phyloP scores from a whole-genome alignment of 1,140 invertebrate species.

The Lineus longissimus region DNA sequence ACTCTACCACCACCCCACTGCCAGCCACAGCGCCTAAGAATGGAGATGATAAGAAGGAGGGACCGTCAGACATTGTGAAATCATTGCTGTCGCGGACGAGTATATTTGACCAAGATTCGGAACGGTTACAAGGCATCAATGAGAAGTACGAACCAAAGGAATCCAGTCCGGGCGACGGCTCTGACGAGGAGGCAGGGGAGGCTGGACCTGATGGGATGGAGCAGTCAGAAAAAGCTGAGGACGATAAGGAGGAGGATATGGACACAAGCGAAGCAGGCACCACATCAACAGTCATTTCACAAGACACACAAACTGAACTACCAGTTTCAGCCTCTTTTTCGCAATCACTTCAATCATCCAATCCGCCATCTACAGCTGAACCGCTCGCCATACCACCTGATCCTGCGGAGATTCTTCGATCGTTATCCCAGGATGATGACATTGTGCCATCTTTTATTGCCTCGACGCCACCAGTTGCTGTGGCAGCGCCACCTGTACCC shows the following conservation, averaged over 20 bases:
- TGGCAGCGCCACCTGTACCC: no score
- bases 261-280: constrained; percentile 27
- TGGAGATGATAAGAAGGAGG: constrained; percentile 24
- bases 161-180: constrained; percentile 12
- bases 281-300: constrained; percentile 9
- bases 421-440: no score
- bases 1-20: constrained; percentile 10
- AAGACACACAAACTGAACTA: neutral
- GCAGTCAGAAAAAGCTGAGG: constrained; percentile 37
- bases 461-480: no score
- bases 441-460: no score
- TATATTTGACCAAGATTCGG: constrained; percentile 93
- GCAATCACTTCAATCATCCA: neutral
- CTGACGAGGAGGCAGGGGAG: constrained; percentile 17
- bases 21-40: neutral
- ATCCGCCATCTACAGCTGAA: neutral
- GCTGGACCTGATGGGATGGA: constrained; percentile 44
- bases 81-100: constrained; percentile 81
- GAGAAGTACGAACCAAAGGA: constrained; percentile 78
- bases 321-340: neutral
- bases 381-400: no score
- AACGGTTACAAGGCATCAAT: constrained; percentile 81
- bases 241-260: no score
- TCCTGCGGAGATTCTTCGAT: no score
- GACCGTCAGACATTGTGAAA: constrained; percentile 91